Base-by-base conservation (phyloP, 1,140 invertebrate species). In the Muscidifurax raptorellus region DNA sequence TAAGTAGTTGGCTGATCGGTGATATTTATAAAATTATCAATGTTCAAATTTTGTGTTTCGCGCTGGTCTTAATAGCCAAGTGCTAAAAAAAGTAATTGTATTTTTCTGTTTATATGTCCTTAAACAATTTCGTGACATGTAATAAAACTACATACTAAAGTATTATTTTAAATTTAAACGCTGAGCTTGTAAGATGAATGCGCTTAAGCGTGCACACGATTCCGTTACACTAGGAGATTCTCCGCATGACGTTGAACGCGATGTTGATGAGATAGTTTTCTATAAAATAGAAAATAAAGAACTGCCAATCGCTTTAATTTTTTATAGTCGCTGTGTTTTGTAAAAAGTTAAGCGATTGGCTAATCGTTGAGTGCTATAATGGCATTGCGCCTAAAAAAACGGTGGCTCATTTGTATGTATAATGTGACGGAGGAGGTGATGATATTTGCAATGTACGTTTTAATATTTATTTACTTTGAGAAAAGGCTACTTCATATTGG, bases 321-420 rank as follows among this genome's bases (percentile, higher is more conserved):
- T 90, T 92, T 90, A 90, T 89, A 88, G 83, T 89, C 32, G 87
- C 88, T 91, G 80, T 88, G 83, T 90, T 90, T 89, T 87, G 86
- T 91, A 90, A 91, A 91, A 90, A 90, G 86, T 91, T 91, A 89
- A 92, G 86, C 89, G 89, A 89, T 90, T 90, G 90, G 91, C 86
- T 83, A 86, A 82, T 75, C 81, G 87, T 59, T 77, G 79, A 85
- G 83, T 81, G 78, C 72, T 85, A 85, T 80, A 71, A 71, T n/a
- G 77, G 78, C 78, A 40, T 67, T 74, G 30, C 13, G 78, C 59
- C 78, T 66, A 67, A 72, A 80, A 32, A 83, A 80, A 78, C 18
- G 79, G 80, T 85, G 71, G 78, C 72, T 83, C 74, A 66, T 36
- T 83, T 82, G 40, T 85, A 72, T 85, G 78, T 81, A 85, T 82